Conservation (phyloP, 2,797 vertebrate genomes). For the Parauchenoglanis ngamensis region DNA sequence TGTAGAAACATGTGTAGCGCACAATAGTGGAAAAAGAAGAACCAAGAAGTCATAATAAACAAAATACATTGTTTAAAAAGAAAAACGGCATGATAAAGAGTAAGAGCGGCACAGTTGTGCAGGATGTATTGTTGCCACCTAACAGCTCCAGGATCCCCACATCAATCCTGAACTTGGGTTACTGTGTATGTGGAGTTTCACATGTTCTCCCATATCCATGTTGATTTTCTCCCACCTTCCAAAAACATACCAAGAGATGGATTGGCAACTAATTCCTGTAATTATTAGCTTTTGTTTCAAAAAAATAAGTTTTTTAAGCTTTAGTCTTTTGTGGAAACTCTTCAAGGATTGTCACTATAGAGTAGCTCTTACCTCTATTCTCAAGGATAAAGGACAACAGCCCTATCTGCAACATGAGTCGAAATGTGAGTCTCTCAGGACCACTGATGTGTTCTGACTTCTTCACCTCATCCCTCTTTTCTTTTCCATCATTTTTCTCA, state of each 20-base stretch:
- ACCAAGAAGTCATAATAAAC: background rate
- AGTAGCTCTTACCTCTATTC: slow-evolving; percentile 16
- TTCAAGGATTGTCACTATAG: slow-evolving; percentile 30
- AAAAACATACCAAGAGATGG: background rate
- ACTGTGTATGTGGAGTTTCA: background rate
- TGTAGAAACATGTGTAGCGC: background rate
- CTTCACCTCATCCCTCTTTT: slow-evolving; percentile 54
- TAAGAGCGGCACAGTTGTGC: background rate
- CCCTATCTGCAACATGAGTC: slow-evolving; percentile 43
- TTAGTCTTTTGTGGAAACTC: slow-evolving; percentile 33
- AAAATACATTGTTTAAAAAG: background rate
- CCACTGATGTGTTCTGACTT: slow-evolving; percentile 50
- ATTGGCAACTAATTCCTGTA: background rate
- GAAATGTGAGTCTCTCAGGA: slow-evolving; percentile 52
- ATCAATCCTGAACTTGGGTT: background rate
- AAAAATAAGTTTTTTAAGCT: background rate
- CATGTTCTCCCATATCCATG: background rate
- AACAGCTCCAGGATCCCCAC: background rate
- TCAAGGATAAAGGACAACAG: slow-evolving; percentile 31
- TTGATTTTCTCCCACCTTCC: background rate
- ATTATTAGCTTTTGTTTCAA: background rate
- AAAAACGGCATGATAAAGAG: background rate
- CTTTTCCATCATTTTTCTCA: slow-evolving; percentile 46
- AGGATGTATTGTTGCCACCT: background rate
- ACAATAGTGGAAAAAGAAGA: background rate